These are phyloP conservation scores for Aurelia aurita DNA, from an alignment of 30 jellyfish, hydroid and myxozoan species.

Conservation along the genomic window DNA sequence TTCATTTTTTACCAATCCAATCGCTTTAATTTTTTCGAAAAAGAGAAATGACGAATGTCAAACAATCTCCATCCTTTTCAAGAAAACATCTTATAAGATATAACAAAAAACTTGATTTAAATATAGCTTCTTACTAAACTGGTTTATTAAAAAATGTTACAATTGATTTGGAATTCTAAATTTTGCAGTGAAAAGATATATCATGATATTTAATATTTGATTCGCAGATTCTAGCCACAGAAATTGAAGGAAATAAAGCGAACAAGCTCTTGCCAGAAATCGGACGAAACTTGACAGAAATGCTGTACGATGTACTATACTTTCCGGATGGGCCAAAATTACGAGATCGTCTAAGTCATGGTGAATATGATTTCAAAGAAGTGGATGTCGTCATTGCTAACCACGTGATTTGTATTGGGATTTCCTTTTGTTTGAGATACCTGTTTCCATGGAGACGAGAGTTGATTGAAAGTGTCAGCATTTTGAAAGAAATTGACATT, in stretches of 20 bases:
- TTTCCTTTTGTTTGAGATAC: conserved; percentile 55
- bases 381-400: conserved; percentile 42
- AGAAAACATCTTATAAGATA: no score
- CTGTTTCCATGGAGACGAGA: conserved; percentile 57
- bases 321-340: conserved; percentile 76
- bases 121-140: no score
- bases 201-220: background rate
- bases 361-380: conserved; percentile 52
- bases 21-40: no score
- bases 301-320: conserved; percentile 54
- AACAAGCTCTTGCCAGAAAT: conserved; percentile 49
- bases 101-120: no score
- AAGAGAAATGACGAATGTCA: no score
- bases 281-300: conserved; percentile 34
- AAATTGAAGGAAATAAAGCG: conserved; percentile 3
- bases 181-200: no score
- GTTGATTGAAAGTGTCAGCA: background rate
- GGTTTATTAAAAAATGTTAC: no score
- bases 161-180: no score
- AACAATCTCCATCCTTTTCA: no score
- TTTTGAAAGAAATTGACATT: background rate
- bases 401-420: conserved; percentile 57
- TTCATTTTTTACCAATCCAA: no score
- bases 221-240: conserved; percentile 65
- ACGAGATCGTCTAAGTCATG: conserved; percentile 83